Percentiles rank a stretch among this genome's conserved stretches.
Evolutionary conservation across 2,797 vertebrate species (phyloP).

Genomic region (Melanotaenia maccullochi): DNA sequence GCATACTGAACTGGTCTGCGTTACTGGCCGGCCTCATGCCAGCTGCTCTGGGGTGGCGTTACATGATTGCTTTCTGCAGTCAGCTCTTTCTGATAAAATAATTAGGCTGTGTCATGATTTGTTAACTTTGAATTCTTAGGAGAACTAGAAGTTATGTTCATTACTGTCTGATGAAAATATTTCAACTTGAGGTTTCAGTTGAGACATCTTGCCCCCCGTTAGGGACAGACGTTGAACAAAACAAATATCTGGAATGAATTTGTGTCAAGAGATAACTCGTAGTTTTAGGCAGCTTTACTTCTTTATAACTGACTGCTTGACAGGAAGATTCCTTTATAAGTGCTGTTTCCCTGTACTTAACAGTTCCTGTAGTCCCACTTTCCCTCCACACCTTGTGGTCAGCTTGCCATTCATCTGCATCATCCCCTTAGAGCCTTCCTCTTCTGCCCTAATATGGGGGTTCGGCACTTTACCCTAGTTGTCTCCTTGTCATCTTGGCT

Average conservation of each 20-base stretch:
- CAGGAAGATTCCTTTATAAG: neutral
- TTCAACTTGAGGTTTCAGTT: slow-evolving; percentile 2
- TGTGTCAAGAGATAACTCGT: neutral
- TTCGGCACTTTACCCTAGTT: slow-evolving; percentile 32
- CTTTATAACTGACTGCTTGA: slow-evolving; percentile 17
- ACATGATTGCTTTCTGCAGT: slow-evolving; percentile 18
- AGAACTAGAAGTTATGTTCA: slow-evolving; percentile 33
- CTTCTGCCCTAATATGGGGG: neutral
- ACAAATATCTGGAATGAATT: neutral
- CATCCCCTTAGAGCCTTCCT: slow-evolving; percentile 11
- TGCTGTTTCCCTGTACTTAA: neutral
- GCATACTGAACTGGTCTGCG: slow-evolving; percentile 34
- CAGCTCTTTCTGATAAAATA: slow-evolving; percentile 30
- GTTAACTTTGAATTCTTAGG: slow-evolving; percentile 26
- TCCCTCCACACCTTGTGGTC: slow-evolving; percentile 1
- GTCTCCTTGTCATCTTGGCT: slow-evolving; percentile 22
- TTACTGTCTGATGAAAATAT: slow-evolving; percentile 28
- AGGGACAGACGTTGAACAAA: slow-evolving; percentile 7
- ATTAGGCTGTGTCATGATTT: slow-evolving; percentile 23
- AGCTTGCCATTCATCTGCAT: slow-evolving; percentile 10
- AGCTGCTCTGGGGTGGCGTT: slow-evolving; percentile 26
- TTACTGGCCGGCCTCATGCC: slow-evolving; percentile 37
- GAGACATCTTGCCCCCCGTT: neutral
- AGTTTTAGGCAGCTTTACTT: slow-evolving; percentile 1
- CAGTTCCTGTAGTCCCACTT: slow-evolving; percentile 5